Evolutionary conservation across 2,797 vertebrate species (phyloP).

Genomic region (Pipistrellus pipistrellus): DNA sequence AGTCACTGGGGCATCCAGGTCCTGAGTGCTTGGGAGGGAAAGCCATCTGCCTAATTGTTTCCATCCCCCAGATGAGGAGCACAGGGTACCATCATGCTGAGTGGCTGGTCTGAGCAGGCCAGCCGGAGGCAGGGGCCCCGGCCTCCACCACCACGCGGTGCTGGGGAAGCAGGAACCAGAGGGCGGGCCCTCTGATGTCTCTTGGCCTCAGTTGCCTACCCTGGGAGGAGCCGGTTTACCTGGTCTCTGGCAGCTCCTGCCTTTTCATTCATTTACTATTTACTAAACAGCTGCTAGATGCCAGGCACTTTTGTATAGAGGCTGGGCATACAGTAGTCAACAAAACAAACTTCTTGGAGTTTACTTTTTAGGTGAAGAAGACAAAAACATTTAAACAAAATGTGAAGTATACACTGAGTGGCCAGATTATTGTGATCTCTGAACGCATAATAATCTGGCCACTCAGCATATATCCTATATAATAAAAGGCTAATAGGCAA

Average conservation of each 20-base stretch:
- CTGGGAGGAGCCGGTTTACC: background rate
- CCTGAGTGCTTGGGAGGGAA: background rate
- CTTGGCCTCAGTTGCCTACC: background rate
- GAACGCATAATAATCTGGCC: too few relatives aligned
- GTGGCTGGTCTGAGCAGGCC: background rate
- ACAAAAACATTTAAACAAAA: background rate
- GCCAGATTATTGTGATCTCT: too few relatives aligned
- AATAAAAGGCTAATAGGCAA: too few relatives aligned
- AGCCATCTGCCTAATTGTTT: constrained; percentile 60
- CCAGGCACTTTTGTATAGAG: background rate
- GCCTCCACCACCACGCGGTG: background rate
- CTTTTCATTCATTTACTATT: constrained; percentile 25
- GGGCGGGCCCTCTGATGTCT: background rate
- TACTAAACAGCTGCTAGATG: background rate
- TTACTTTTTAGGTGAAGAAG: background rate
- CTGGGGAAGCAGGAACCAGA: background rate
- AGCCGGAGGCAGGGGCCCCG: background rate
- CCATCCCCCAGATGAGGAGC: background rate
- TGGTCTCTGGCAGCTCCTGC: constrained; percentile 20
- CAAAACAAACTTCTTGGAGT: constrained; percentile 11
- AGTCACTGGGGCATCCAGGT: constrained; percentile 33
- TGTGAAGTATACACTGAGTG: too few relatives aligned
- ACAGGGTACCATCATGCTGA: background rate
- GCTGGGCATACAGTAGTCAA: background rate
- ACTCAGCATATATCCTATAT: too few relatives aligned